phyloP scores from a whole-genome alignment of 2,113 vertebrate genomes.

The Taurulus bubalis region DNA sequence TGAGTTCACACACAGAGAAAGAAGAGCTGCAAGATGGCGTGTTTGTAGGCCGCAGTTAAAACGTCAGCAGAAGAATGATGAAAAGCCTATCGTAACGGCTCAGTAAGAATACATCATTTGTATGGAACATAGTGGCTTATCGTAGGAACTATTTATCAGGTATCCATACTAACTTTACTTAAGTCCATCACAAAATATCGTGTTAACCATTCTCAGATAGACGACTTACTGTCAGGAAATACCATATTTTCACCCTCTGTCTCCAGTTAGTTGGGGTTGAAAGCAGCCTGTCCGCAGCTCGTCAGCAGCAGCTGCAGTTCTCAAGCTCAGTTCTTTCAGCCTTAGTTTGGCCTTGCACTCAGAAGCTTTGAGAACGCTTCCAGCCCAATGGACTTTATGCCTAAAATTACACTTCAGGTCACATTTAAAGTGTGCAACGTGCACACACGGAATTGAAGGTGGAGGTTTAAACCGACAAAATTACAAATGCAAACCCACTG shows the following conservation, averaged over 20 bases:
- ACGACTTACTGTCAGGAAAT: neutral
- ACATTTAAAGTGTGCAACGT: neutral
- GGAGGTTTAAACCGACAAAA: neutral
- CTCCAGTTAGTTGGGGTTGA: conserved; percentile 3
- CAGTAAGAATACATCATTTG: neutral
- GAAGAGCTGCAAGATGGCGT: conserved; percentile 37
- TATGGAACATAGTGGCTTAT: neutral
- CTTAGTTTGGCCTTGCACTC: neutral
- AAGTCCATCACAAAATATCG: neutral
- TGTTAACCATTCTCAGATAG: neutral
- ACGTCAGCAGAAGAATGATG: neutral
- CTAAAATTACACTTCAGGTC: neutral
- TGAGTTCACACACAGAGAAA: conserved; percentile 42
- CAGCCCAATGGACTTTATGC: neutral
- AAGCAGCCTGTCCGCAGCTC: conserved; percentile 9
- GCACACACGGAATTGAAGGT: neutral
- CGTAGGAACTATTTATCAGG: neutral
- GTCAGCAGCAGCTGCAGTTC: conserved; percentile 19
- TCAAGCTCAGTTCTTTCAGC: neutral
- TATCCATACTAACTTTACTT: neutral
- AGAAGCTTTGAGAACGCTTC: neutral
- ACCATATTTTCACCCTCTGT: neutral
- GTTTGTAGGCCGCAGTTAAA: conserved; percentile 22
- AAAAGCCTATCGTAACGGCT: neutral
- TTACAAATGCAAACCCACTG: neutral